These are phyloP conservation scores for Drosophila buzzatii DNA, from an alignment of 2,888 invertebrate species.

Conservation along the genomic window DNA sequence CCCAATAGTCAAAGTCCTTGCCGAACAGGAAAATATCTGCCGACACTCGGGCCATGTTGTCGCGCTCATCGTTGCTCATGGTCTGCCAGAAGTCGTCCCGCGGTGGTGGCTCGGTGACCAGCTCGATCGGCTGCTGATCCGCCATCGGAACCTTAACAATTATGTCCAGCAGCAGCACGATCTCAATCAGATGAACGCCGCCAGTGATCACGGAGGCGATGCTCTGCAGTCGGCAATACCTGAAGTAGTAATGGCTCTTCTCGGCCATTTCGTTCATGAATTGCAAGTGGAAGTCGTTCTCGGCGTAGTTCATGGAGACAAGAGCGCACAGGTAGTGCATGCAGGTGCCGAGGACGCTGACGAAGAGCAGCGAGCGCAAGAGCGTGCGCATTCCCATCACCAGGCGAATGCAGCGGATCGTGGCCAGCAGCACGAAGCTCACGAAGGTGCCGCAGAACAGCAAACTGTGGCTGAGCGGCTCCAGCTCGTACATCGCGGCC, in stretches of 20 bases:
- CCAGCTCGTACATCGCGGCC: slow-evolving; percentile 47
- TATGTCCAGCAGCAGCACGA: slow-evolving; percentile 34
- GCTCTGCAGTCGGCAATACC: slow-evolving; percentile 57
- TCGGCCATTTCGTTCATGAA: slow-evolving; percentile 61
- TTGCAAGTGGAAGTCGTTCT: slow-evolving; percentile 69
- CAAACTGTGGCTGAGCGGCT: slow-evolving; percentile 68
- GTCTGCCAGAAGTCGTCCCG: slow-evolving; percentile 9
- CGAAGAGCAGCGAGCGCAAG: slow-evolving; percentile 48
- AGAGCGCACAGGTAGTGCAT: slow-evolving; percentile 43
- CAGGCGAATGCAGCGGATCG: slow-evolving; percentile 47
- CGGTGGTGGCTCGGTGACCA: slow-evolving; percentile 16
- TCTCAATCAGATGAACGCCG: slow-evolving; percentile 51
- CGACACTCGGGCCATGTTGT: slow-evolving; percentile 20
- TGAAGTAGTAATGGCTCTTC: slow-evolving; percentile 60
- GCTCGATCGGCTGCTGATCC: slow-evolving; percentile 10
- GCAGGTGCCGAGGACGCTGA: slow-evolving; percentile 34
- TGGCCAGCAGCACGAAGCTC: slow-evolving; percentile 53
- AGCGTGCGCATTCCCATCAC: slow-evolving; percentile 35
- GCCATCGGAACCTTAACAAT: slow-evolving; percentile 24
- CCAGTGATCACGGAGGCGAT: slow-evolving; percentile 45
- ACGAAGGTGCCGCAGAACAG: slow-evolving; percentile 70
- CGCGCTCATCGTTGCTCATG: slow-evolving; percentile 29
- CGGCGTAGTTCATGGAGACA: slow-evolving; percentile 65
- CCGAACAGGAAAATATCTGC: slow-evolving; percentile 39
- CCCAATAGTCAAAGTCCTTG: slow-evolving; percentile 27